phyloP scores from a whole-genome alignment of 2,797 vertebrate genomes.

The Chelidonichthys spinosus region DNA sequence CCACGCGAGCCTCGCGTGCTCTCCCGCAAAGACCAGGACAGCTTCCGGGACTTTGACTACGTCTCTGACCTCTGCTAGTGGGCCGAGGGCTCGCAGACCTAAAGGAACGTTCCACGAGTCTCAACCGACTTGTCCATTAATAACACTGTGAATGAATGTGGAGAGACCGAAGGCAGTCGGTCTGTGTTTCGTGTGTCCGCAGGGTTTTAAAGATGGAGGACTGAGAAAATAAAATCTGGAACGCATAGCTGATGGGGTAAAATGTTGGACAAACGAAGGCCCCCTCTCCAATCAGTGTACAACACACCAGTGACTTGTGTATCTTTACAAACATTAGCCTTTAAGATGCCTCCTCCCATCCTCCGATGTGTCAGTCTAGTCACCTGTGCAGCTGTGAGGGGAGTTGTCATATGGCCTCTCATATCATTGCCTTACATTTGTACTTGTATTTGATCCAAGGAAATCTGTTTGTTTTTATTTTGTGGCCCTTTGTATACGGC shows the following conservation, averaged over 20 bases:
- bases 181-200: conserved; percentile 51
- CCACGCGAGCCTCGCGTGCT: conserved; percentile 88
- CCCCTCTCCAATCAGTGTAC: conserved; percentile 32
- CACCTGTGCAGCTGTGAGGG: conserved; percentile 50
- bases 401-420: conserved; percentile 56
- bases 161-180: conserved; percentile 37
- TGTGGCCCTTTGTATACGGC: conserved; percentile 37
- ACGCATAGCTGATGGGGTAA: conserved; percentile 11
- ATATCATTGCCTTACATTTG: conserved; percentile 79
- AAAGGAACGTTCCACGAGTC: conserved; percentile 41
- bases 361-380: conserved; percentile 40
- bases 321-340: conserved; percentile 44
- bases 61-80: conserved; percentile 87
- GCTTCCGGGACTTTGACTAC: conserved; percentile 93
- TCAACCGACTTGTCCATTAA: conserved; percentile 8
- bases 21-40: conserved; percentile 88
- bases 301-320: conserved; percentile 48
- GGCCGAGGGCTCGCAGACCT: conserved; percentile 10
- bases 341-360: conserved; percentile 39
- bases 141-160: conserved; percentile 78
- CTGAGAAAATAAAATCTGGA: conserved; percentile 27
- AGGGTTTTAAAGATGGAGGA: conserved; percentile 42
- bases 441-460: conserved; percentile 61
- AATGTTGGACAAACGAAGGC: conserved; percentile 27
- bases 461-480: conserved; percentile 49